Conservation (phyloP, 2,113 vertebrate species). For the Dendropsophus ebraccatus region DNA sequence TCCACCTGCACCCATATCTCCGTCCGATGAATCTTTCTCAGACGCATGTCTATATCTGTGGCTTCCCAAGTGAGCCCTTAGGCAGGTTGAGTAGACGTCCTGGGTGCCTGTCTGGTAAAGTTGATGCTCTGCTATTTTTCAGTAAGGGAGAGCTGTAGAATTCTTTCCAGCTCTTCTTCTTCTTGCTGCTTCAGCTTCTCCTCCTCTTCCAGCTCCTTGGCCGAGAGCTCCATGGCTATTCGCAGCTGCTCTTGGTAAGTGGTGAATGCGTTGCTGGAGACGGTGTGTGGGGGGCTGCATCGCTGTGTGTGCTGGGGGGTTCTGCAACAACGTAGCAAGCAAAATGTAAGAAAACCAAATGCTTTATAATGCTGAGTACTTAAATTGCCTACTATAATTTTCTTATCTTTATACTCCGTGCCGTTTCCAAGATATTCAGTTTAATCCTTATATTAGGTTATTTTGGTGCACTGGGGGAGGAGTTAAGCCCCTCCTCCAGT, state of each 20-base stretch:
- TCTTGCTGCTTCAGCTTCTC: conserved; percentile 82
- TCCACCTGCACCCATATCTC: conserved; percentile 15
- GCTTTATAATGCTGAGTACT: not conserved
- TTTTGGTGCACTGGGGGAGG: no score
- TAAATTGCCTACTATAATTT: not conserved
- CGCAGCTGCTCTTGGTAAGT: conserved; percentile 91
- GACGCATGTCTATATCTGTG: conserved; percentile 31
- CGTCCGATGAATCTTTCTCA: conserved; percentile 4
- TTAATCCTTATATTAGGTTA: no score
- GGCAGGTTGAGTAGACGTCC: conserved; percentile 1
- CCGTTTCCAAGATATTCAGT: no score
- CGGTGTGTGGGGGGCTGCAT: conserved; percentile 67
- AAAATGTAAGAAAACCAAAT: not conserved
- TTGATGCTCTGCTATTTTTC: conserved; percentile 79
- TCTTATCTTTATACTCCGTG: no score
- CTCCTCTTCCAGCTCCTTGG: conserved; percentile 87
- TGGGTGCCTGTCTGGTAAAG: conserved; percentile 24
- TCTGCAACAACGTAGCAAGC: conserved; percentile 70
- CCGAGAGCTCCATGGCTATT: conserved; percentile 92
- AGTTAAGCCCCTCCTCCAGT: no score
- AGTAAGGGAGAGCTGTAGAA: conserved; percentile 92
- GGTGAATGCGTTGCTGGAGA: conserved; percentile 75
- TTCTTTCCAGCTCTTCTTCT: conserved; percentile 90
- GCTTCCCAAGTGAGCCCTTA: conserved; percentile 47
- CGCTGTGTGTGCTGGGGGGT: conserved; percentile 79